Evolutionary conservation across 2,888 invertebrate genomes (phyloP).

Genomic region (Pocota personata): DNA sequence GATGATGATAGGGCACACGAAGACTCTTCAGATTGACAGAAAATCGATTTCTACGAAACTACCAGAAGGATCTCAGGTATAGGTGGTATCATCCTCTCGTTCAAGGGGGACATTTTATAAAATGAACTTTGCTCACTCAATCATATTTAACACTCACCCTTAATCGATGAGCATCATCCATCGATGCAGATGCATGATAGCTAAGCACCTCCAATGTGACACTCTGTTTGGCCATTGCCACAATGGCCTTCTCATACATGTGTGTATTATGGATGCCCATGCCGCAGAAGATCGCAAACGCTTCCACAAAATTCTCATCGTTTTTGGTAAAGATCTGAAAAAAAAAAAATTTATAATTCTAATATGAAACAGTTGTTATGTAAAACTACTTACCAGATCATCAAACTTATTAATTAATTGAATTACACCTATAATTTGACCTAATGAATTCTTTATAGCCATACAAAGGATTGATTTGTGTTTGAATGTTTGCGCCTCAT

Average conservation of each 20-base stretch:
- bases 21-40: constrained; percentile 36
- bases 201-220: constrained; percentile 96
- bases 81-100: no score
- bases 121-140: constrained; percentile 15
- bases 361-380: neutral
- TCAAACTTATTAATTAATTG: constrained; percentile 97
- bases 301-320: constrained; percentile 98
- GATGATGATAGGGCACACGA: constrained; percentile 49
- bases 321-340: constrained; percentile 92
- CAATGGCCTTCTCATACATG: constrained; percentile 98
- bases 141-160: constrained; percentile 85
- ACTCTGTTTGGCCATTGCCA: constrained; percentile 97
- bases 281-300: constrained; percentile 98
- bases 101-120: neutral
- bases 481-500: constrained; percentile 91
- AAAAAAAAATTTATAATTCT: neutral
- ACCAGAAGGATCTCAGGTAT: neutral
- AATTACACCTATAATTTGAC: constrained; percentile 96
- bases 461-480: constrained; percentile 96
- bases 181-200: constrained; percentile 96
- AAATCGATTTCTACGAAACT: constrained; percentile 54
- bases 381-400: constrained; percentile 85
- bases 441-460: constrained; percentile 97
- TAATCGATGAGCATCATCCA: constrained; percentile 94
- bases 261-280: constrained; percentile 98